Evolutionary conservation across 1,140 invertebrate species (phyloP), one percentile per base, ranked within the genome.

Genomic region (Caenorhabditis inopinata): DNA sequence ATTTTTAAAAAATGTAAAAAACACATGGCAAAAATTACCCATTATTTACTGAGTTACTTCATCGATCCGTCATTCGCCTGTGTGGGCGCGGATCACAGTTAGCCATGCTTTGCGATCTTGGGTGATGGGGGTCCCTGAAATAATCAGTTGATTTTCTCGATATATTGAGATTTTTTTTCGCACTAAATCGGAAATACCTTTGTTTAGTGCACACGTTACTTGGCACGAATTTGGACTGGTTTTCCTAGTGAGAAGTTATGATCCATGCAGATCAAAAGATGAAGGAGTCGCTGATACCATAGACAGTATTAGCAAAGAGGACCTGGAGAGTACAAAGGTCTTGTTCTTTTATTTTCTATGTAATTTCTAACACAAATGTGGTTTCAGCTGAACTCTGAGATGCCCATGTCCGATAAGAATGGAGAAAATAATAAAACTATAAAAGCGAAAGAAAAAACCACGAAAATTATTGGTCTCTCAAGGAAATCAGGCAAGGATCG

Each of bases 351-450:
- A 32, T 32, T 12, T 5, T 58, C 27, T 14, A 42, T 42, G 14
- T 42, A 42, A 42, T 42, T 14, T 42, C 14, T 5, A 42, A 32
- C 16, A 32, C 4, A 3, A 7, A 25, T 25, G 6, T 51, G 27
- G 16, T 58, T 68, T 7, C 58, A 68, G 58, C 11, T 68, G 7
- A 68, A 68, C n/a, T 68, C 58, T 38, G 58, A 68, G 21, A 68
- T 68, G 32, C 58, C 58, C 2, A 4, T 68, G n/a, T 68, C 58
- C 1, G 32, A 68, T 21, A 68, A 58, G 16, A 58, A 58, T 2
- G 25, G 3, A 0, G 27, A 58, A n/a, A n/a, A n/a, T n/a, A n/a
- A n/a, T n/a, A n/a, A n/a, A n/a, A n/a, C n/a, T 16, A 9, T 25
- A 29, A 58, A 58, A n/a, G 2, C n/a, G n/a, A 2, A 58, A 32